A percentile compares a stretch with the other conserved stretches of the same genome.
Evolutionary conservation across 2,797 vertebrate genomes (phyloP).

Genomic region (Notolabrus celidotus): DNA sequence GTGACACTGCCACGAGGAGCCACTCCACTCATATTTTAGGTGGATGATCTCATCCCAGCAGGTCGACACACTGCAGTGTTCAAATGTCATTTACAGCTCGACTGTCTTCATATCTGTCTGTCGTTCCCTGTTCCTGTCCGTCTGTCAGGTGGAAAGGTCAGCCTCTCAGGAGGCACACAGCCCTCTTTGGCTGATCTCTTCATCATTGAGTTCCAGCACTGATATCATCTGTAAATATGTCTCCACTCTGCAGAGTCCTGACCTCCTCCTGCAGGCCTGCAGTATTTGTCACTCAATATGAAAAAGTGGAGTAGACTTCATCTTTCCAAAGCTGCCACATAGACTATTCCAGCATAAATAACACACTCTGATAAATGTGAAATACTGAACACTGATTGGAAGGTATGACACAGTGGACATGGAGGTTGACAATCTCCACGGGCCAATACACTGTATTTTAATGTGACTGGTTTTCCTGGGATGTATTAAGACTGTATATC

Average conservation of each 20-base stretch:
- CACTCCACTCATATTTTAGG: slow-evolving; percentile 17
- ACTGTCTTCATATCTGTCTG: slow-evolving; percentile 14
- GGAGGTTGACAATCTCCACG: background rate
- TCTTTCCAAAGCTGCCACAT: slow-evolving; percentile 3
- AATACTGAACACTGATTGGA: background rate
- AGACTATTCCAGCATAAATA: background rate
- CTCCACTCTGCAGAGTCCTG: slow-evolving; percentile 4
- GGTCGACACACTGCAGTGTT: slow-evolving; percentile 20
- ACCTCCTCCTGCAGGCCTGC: slow-evolving; percentile 28
- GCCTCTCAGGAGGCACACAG: slow-evolving; percentile 69
- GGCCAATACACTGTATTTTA: too few species aligned
- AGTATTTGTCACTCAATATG: background rate
- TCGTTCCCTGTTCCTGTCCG: slow-evolving; percentile 1
- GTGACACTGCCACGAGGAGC: background rate
- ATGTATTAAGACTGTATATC: too few species aligned
- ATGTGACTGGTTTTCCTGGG: too few species aligned
- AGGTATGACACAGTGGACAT: background rate
- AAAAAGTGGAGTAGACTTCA: slow-evolving; percentile 21
- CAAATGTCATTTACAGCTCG: slow-evolving; percentile 54
- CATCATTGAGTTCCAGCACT: slow-evolving; percentile 47
- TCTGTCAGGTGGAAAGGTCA: slow-evolving; percentile 81
- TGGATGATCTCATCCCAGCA: slow-evolving; percentile 41
- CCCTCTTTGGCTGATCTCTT: slow-evolving; percentile 47
- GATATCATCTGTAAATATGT: slow-evolving; percentile 46
- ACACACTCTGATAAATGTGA: background rate